Evolutionary conservation across 2,888 invertebrate species (phyloP).

Genomic region (Matsumyia berberina): DNA sequence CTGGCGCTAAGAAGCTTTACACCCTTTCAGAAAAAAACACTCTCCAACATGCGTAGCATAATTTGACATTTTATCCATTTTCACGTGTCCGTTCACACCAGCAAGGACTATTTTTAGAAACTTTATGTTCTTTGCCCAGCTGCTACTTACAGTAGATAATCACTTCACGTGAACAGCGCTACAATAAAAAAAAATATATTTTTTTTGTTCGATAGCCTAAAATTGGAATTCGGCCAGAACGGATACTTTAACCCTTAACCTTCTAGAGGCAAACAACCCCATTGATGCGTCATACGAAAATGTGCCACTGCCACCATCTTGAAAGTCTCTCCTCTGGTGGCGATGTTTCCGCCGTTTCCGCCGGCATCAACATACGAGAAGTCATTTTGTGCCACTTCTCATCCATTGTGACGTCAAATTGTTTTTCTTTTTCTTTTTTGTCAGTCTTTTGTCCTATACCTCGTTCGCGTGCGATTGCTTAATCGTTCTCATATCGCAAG

Average conservation of each 20-base stretch:
- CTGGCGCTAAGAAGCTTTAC: neutral
- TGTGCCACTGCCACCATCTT: neutral
- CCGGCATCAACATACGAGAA: neutral
- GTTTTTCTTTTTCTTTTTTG: too few relatives aligned
- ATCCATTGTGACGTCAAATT: slow-evolving; percentile 17
- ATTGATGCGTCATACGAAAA: slow-evolving; percentile 20
- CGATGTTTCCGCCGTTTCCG: neutral
- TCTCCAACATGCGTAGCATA: slow-evolving; percentile 1
- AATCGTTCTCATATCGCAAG: slow-evolving; percentile 5
- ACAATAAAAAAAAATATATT: neutral
- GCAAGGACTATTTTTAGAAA: slow-evolving; percentile 28
- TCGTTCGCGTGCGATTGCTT: neutral
- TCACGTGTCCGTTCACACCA: slow-evolving; percentile 22
- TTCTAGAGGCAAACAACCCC: slow-evolving; percentile 42
- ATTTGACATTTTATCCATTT: slow-evolving; percentile 14
- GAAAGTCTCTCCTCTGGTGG: too few relatives aligned
- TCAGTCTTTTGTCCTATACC: neutral
- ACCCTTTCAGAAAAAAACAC: neutral
- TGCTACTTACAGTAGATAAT: slow-evolving; percentile 11
- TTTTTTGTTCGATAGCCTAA: slow-evolving; percentile 19
- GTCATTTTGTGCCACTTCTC: neutral
- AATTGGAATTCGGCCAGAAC: slow-evolving; percentile 42
- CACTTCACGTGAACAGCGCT: neutral
- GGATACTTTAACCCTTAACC: slow-evolving; percentile 40
- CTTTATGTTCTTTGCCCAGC: slow-evolving; percentile 2